Evolutionary conservation across 2,888 invertebrate genomes (phyloP).

Genomic region (Bibio marci): DNA sequence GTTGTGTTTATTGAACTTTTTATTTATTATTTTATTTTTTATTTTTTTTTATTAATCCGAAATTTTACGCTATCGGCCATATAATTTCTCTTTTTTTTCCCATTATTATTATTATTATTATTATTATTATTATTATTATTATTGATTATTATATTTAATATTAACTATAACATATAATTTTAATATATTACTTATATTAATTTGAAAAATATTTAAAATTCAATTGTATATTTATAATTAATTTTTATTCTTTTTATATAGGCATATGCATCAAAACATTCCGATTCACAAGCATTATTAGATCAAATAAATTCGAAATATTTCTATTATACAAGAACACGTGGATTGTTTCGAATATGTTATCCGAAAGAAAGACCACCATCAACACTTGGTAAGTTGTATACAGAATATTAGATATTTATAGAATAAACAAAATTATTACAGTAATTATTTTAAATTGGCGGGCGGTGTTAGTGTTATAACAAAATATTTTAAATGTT

Average conservation of each 20-base stretch:
- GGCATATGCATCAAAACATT: constrained; percentile 57
- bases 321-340: constrained; percentile 79
- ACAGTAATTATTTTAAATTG: no score
- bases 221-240: background rate
- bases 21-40: background rate
- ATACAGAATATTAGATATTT: no score
- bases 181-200: background rate
- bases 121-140: background rate
- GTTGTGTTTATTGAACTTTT: background rate
- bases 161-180: no score
- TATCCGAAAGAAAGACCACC: constrained; percentile 85
- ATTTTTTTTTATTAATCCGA: background rate
- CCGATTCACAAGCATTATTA: constrained; percentile 48
- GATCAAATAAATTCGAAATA: constrained; percentile 72
- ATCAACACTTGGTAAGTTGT: constrained; percentile 40
- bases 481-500: no score
- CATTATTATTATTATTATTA: background rate
- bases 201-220: background rate
- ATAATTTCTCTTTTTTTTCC: no score
- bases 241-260: constrained; percentile 31
- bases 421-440: background rate
- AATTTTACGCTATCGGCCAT: background rate
- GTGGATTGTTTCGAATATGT: constrained; percentile 85
- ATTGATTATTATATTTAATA: no score
- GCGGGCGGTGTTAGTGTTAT: no score